Evolutionary conservation across 1,140 invertebrate species (phyloP).

Genomic region (Polyergus mexicanus): DNA sequence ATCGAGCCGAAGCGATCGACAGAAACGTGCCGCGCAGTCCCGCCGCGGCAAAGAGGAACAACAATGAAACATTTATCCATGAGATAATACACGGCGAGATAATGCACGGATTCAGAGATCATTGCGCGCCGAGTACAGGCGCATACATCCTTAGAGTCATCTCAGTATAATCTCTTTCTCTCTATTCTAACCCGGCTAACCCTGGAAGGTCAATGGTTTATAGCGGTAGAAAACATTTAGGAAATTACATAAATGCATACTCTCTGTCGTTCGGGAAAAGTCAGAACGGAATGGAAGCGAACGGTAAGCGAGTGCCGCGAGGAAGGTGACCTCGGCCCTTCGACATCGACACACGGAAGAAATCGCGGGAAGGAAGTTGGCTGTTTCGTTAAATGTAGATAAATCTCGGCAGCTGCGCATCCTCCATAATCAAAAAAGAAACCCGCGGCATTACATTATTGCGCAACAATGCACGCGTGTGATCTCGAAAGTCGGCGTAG

Average conservation of each 20-base stretch:
- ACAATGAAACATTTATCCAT: slow-evolving; percentile 62
- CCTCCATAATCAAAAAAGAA: slow-evolving; percentile 63
- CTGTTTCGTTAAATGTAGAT: slow-evolving; percentile 70
- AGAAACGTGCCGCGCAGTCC: slow-evolving; percentile 31
- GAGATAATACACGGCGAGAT: slow-evolving; percentile 51
- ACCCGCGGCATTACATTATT: slow-evolving; percentile 65
- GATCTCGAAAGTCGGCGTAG: slow-evolving; percentile 61
- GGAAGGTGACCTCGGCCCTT: slow-evolving; percentile 6
- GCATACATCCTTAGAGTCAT: slow-evolving; percentile 29
- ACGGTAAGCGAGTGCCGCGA: neutral
- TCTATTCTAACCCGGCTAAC: slow-evolving; percentile 39
- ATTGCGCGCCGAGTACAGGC: slow-evolving; percentile 22
- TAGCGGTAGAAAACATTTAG: slow-evolving; percentile 51
- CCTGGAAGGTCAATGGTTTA: slow-evolving; percentile 32
- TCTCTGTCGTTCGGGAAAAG: slow-evolving; percentile 51
- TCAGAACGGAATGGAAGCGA: slow-evolving; percentile 4
- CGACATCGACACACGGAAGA: slow-evolving; percentile 68
- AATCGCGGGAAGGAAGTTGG: slow-evolving; percentile 59
- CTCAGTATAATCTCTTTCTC: slow-evolving; percentile 32
- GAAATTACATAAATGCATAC: slow-evolving; percentile 56
- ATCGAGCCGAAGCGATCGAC: slow-evolving; percentile 43
- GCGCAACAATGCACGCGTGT: slow-evolving; percentile 79
- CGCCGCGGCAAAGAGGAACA: slow-evolving; percentile 54
- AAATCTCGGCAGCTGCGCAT: slow-evolving; percentile 25
- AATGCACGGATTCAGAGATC: slow-evolving; percentile 61